Percentiles rank a stretch among this genome's conserved stretches.
phyloP scores from a whole-genome alignment of 2,113 vertebrate genomes.

The Phaethon lepturus region DNA sequence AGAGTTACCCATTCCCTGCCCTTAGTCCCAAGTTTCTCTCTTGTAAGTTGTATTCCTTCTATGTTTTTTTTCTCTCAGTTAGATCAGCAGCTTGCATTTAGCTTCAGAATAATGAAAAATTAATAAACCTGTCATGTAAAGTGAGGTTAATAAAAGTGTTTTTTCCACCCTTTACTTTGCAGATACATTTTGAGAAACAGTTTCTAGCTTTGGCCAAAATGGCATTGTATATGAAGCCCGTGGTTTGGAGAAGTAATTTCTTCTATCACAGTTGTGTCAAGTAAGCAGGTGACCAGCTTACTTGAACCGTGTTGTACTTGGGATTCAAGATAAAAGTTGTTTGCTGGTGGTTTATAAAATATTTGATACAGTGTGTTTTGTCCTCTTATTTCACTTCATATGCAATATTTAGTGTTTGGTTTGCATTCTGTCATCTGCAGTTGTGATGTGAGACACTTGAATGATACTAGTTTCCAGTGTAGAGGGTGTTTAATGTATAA shows the following conservation, averaged over 20 bases:
- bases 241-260: background rate
- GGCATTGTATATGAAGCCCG: background rate
- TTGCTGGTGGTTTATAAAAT: background rate
- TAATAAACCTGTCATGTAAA: background rate
- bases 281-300: background rate
- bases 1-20: background rate
- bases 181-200: background rate
- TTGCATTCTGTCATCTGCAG: background rate
- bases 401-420: background rate
- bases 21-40: background rate
- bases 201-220: background rate
- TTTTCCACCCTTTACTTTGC: background rate
- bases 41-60: background rate
- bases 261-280: background rate
- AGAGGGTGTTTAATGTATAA: background rate
- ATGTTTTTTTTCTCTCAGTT: background rate
- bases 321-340: background rate
- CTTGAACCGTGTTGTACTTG: background rate
- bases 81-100: background rate
- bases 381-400: background rate
- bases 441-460: background rate
- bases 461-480: background rate
- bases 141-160: background rate
- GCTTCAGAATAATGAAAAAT: background rate
- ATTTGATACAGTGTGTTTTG: background rate